Evolutionary conservation across 1,140 invertebrate species (phyloP), one percentile per base, ranked within the genome.

Genomic region (Procambarus clarkii): DNA sequence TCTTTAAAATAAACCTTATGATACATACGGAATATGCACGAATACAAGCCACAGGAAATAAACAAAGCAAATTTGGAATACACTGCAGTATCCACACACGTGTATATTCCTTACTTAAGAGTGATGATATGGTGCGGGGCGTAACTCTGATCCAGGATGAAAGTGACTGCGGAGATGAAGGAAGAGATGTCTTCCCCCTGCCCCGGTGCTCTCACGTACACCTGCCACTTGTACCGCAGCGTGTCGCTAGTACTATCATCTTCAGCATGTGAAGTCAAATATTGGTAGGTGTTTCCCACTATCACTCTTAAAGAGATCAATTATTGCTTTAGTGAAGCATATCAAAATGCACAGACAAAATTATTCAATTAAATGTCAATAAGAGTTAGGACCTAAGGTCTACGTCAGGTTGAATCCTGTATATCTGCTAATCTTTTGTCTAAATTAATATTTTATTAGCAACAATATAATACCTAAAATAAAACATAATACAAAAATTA

Each of bases 231-330:
- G 90, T 86, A 91, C 34, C 85, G 18, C 64, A 91, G 18, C 7
- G 48, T 18, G 45, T 91, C 90, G 4, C 24, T 76, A 13, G 8
- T 50, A 50, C 86, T 84, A 3, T 58, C 77, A 13, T 74, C 78
- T n/a, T n/a, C n/a, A 34, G 58, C 69, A 48, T 77, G 74, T 48
- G 80, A 45, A 34, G 88, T 44, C 24, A 91, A 34, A 64, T 82
- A 91, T 78, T 91, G 90, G 18, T 91, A 91, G 2, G 90, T 91
- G 50, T 91, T 91, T 50, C 90, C 90, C 34, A 91, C 85, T 9
- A 91, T 69, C 48, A 91, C 34, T 54, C 90, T 91, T 83, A 44
- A 76, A 78, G 83, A 18, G 48, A 69, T 60, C 9, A 64, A 64
- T 15, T 64, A 64, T 54, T 54, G 13, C 50, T 54, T 54, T 8